Percentiles rank a stretch among this genome's conserved stretches.
Evolutionary conservation across 2,888 invertebrate genomes (phyloP).

Genomic region (Lathronympha strigana): DNA sequence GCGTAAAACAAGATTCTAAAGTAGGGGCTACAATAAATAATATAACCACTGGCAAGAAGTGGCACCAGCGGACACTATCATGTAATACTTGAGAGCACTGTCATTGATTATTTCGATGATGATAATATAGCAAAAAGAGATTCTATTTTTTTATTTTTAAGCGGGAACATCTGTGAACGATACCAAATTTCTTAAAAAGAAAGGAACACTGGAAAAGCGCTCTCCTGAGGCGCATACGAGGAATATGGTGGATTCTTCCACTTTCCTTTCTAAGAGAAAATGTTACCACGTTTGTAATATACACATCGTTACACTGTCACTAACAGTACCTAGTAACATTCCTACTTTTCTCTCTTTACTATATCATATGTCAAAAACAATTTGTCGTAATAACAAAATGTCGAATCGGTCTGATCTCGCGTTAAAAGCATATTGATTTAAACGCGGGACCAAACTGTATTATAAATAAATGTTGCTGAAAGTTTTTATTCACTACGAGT

Average conservation of each 20-base stretch:
- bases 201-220: no score
- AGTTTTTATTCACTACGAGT: slow-evolving; percentile 11
- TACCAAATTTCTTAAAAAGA: no score
- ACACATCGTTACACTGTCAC: not conserved
- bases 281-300: not conserved
- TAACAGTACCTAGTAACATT: not conserved
- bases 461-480: slow-evolving; percentile 13
- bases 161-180: no score
- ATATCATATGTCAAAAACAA: slow-evolving; percentile 5
- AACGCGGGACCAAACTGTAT: slow-evolving; percentile 16
- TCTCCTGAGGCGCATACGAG: no score
- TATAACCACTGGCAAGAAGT: slow-evolving; percentile 68
- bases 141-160: no score
- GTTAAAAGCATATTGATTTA: slow-evolving; percentile 24
- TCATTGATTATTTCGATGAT: not conserved
- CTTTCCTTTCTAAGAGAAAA: no score
- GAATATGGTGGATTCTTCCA: no score
- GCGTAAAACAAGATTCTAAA: slow-evolving; percentile 60
- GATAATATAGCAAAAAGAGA: slow-evolving; percentile 7
- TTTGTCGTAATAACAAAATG: slow-evolving; percentile 16
- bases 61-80: slow-evolving; percentile 45
- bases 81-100: not conserved
- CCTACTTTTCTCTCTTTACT: slow-evolving; percentile 20
- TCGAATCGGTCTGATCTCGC: slow-evolving; percentile 25
- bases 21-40: slow-evolving; percentile 51